phyloP scores from a whole-genome alignment of 2,797 vertebrate genomes.

The Novumbra hubbsi region DNA sequence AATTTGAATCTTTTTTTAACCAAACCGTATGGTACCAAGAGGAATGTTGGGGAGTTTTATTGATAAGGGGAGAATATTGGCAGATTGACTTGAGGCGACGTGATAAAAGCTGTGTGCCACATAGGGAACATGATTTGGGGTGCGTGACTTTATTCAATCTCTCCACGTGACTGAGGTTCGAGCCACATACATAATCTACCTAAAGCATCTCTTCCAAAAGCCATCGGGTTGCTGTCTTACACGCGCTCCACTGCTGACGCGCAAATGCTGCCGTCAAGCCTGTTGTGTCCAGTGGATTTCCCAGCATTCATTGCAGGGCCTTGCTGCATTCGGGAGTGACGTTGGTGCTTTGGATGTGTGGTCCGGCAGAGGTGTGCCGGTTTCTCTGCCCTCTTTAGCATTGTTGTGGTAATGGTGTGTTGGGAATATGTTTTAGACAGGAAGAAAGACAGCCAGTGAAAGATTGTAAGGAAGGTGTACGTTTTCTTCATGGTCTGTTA shows the following conservation, averaged over 20 bases:
- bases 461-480: background rate
- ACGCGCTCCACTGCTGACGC: background rate
- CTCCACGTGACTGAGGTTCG: background rate
- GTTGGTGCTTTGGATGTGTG: background rate
- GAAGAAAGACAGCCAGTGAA: background rate
- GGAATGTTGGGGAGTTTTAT: background rate
- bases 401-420: background rate
- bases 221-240: conserved; percentile 7
- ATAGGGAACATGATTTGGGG: background rate
- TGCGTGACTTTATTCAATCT: background rate
- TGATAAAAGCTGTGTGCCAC: background rate
- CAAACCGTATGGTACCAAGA: background rate
- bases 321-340: background rate
- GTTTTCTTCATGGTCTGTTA: background rate
- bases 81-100: conserved; percentile 3
- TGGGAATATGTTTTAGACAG: background rate
- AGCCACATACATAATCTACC: conserved; percentile 1
- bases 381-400: background rate
- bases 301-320: background rate
- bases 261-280: too few species aligned
- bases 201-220: conserved; percentile 17
- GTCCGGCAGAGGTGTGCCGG: background rate
- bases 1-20: background rate
- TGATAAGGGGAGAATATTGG: conserved; percentile 9
- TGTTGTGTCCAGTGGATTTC: background rate